Evolutionary conservation across 2,797 vertebrate genomes (phyloP).

Genomic region (Perodicticus potto): DNA sequence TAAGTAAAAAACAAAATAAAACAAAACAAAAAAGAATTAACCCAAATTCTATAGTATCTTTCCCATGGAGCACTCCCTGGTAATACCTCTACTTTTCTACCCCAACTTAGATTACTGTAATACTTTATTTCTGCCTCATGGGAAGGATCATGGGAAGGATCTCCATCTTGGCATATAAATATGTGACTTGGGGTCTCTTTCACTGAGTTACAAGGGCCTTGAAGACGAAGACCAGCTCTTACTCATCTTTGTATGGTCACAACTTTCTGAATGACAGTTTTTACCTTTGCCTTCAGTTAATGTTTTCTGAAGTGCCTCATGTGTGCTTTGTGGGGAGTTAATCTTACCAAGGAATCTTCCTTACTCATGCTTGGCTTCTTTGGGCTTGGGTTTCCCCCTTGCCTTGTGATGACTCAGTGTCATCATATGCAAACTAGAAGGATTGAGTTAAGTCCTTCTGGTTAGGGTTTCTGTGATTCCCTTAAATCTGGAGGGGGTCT

Average conservation of each 20-base stretch:
- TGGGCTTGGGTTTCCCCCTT: neutral
- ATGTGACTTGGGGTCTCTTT: neutral
- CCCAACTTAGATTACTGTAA: neutral
- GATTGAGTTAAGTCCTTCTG: neutral
- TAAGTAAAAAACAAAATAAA: no score
- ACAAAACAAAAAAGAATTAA: neutral
- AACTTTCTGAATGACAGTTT: neutral
- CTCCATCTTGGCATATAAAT: neutral
- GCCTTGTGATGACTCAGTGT: neutral
- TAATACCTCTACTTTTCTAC: neutral
- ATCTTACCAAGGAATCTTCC: conserved; percentile 23
- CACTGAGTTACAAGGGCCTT: neutral
- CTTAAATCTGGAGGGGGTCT: neutral
- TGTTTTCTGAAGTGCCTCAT: conserved; percentile 30
- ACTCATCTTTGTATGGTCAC: neutral
- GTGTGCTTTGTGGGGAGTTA: neutral
- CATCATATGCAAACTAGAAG: neutral
- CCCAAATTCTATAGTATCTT: neutral
- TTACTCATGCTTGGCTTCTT: conserved; percentile 19
- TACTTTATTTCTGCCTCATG: conserved; percentile 38
- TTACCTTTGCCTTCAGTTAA: neutral
- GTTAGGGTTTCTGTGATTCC: conserved; percentile 19
- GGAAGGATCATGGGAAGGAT: neutral
- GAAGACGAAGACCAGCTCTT: conserved; percentile 1
- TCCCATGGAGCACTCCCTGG: neutral